These are phyloP conservation scores for Phrynocephalus versicolor DNA, from an alignment of 2,113 vertebrate species.

Conservation along the genomic window DNA sequence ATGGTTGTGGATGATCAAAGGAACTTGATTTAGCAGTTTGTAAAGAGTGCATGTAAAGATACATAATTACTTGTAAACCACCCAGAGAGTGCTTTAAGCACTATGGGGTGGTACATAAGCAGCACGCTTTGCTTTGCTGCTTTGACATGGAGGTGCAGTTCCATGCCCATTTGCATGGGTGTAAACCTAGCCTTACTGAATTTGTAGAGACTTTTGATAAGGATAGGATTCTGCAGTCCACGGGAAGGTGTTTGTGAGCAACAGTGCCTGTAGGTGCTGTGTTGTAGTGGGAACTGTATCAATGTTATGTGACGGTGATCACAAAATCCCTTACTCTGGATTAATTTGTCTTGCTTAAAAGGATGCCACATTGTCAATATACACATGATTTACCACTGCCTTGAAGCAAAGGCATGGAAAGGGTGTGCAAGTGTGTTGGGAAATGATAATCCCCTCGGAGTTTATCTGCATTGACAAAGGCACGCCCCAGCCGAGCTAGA, in stretches of 20 bases:
- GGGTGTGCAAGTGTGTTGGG: constrained; percentile 2
- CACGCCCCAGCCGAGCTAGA: neutral
- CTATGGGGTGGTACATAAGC: too few species aligned
- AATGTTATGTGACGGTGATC: neutral
- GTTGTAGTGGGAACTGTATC: too few species aligned
- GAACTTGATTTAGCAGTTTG: neutral
- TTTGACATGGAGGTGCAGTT: neutral
- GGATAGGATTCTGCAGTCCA: too few species aligned
- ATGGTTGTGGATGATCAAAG: neutral
- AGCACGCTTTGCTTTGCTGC: too few species aligned
- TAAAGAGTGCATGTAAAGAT: neutral
- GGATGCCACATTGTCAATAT: too few species aligned
- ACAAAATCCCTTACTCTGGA: neutral
- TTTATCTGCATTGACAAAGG: constrained; percentile 10
- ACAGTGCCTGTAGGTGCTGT: too few species aligned
- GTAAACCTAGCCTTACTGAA: too few species aligned
- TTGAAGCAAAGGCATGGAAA: neutral
- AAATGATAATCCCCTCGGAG: neutral
- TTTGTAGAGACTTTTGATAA: too few species aligned
- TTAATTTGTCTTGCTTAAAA: neutral
- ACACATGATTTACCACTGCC: too few species aligned
- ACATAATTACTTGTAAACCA: too few species aligned
- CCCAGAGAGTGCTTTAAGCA: neutral
- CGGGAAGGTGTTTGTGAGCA: neutral
- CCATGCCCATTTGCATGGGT: too few species aligned